A percentile compares a stretch with the other conserved stretches of the same genome.
Conservation (phyloP, 2,797 vertebrate genomes). For the Ptychobarbus kaznakovi region DNA sequence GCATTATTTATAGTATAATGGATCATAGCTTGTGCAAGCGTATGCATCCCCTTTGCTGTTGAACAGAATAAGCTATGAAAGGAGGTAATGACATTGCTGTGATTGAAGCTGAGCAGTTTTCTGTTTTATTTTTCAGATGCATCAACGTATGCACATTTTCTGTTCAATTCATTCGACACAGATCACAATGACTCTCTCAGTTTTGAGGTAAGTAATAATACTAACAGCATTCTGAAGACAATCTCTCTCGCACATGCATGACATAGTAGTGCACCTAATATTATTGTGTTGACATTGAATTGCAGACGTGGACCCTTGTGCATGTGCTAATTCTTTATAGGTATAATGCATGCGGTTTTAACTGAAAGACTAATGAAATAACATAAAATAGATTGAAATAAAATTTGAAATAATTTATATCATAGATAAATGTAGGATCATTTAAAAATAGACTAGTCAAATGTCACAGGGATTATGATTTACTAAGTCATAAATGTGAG, state of each 20-base stretch:
- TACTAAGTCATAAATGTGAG: no score
- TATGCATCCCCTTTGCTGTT: background rate
- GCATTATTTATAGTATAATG: conserved; percentile 26
- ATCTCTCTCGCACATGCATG: background rate
- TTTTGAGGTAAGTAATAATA: conserved; percentile 89
- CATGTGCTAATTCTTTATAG: background rate
- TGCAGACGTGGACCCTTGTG: background rate
- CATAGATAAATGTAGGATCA: background rate
- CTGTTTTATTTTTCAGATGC: conserved; percentile 82
- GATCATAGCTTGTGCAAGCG: background rate
- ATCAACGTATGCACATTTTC: conserved; percentile 96
- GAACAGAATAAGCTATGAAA: background rate
- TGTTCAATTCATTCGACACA: conserved; percentile 98
- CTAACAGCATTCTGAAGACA: background rate
- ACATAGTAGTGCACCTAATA: background rate
- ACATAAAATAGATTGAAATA: background rate
- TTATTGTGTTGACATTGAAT: background rate
- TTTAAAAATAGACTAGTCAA: background rate
- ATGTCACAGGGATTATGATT: no score
- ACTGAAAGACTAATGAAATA: background rate
- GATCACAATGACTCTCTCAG: conserved; percentile 98
- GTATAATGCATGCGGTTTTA: background rate
- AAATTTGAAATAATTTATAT: background rate
- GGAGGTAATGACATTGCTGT: conserved; percentile 27
- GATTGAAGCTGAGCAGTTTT: conserved; percentile 7